phyloP scores from a whole-genome alignment of 2,888 invertebrate species.

The Aspidiotus destructor region DNA sequence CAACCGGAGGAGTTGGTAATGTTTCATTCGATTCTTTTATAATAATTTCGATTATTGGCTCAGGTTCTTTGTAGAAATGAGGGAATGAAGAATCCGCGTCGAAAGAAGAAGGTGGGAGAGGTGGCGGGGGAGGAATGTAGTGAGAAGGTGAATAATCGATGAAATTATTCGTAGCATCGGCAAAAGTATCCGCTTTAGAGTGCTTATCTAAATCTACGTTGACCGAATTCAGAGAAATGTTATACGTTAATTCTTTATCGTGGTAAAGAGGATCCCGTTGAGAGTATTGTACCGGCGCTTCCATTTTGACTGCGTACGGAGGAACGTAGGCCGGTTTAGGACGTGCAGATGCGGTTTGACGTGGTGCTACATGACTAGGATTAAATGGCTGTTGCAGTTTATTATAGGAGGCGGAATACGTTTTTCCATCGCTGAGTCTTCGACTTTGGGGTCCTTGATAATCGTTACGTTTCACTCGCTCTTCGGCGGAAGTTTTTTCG shows the following conservation, averaged over 20 bases:
- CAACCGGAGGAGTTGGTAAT: slow-evolving; percentile 52
- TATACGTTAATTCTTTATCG: slow-evolving; percentile 43
- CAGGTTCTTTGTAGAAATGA: slow-evolving; percentile 64
- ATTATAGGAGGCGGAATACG: slow-evolving; percentile 12
- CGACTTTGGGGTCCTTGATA: slow-evolving; percentile 8
- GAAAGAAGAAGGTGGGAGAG: background rate
- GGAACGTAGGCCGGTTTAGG: slow-evolving; percentile 43
- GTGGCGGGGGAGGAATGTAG: slow-evolving; percentile 45
- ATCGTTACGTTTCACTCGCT: slow-evolving; percentile 27
- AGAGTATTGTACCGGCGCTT: slow-evolving; percentile 67
- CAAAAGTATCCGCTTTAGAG: slow-evolving; percentile 21
- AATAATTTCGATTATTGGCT: slow-evolving; percentile 84
- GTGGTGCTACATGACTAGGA: slow-evolving; percentile 19
- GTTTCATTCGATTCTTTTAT: slow-evolving; percentile 82
- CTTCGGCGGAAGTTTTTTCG: slow-evolving; percentile 23
- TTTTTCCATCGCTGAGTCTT: slow-evolving; percentile 20
- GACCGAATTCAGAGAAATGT: slow-evolving; percentile 8
- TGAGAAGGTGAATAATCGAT: slow-evolving; percentile 42
- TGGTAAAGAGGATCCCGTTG: slow-evolving; percentile 69
- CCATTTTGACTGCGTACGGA: slow-evolving; percentile 70
- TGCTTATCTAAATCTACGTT: slow-evolving; percentile 12
- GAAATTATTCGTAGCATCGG: slow-evolving; percentile 22
- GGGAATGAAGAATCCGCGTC: slow-evolving; percentile 40
- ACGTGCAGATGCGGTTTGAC: slow-evolving; percentile 3
- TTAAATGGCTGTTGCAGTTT: slow-evolving; percentile 22